Evolutionary conservation across 2,113 vertebrate species (phyloP).

Genomic region (Peromyscus leucopus): DNA sequence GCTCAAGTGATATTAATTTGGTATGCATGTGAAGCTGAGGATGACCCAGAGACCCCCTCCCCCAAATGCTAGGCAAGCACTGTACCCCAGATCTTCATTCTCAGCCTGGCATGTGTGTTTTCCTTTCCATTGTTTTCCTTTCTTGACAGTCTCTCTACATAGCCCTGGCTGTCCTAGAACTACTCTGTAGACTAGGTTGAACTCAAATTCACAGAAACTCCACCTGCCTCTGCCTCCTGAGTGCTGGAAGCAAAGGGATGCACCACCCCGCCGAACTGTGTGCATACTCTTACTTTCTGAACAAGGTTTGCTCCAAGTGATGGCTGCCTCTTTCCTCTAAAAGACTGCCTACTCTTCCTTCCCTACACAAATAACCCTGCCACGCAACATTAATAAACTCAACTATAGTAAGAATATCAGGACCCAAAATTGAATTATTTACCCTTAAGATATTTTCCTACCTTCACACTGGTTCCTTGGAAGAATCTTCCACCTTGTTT

Average conservation of each 20-base stretch:
- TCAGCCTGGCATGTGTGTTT: background rate
- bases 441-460: constrained; percentile 84
- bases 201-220: background rate
- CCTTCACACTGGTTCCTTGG: constrained; percentile 98
- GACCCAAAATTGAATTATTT: constrained; percentile 10
- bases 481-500: constrained; percentile 99
- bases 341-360: background rate
- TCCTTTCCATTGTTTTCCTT: background rate
- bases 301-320: background rate
- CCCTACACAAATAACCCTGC: constrained; percentile 6
- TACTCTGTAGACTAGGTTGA: background rate
- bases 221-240: background rate
- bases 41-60: background rate
- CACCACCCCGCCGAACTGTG: no score
- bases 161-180: background rate
- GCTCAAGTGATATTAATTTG: background rate
- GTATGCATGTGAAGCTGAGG: background rate
- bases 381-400: background rate
- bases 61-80: no score
- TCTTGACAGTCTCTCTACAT: background rate
- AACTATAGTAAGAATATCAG: constrained; percentile 20
- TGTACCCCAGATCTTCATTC: background rate
- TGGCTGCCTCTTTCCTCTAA: background rate
- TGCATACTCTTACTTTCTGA: background rate
- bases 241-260: background rate